Evolutionary conservation across 2,113 vertebrate species (phyloP).

Genomic region (Thalassarche chlororhynchos): DNA sequence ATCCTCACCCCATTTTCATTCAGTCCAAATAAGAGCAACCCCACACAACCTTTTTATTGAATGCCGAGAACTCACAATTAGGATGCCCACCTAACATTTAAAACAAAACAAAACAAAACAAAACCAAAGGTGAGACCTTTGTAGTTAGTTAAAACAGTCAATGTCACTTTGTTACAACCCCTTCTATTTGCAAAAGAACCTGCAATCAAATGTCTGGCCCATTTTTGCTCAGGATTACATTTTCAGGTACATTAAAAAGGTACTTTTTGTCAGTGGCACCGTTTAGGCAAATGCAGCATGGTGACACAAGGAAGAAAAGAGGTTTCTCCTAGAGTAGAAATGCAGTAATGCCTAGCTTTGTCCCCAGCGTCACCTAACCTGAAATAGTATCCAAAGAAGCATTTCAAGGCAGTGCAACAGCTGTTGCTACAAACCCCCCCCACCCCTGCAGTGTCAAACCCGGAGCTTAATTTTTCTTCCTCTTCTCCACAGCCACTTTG

Average conservation of each 20-base stretch:
- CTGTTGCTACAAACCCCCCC: not conserved
- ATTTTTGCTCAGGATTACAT: not conserved
- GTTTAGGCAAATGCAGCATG: not conserved
- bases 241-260: not conserved
- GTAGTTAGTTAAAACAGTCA: not conserved
- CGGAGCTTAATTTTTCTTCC: not conserved
- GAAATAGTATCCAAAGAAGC: not conserved
- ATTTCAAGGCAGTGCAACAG: not conserved
- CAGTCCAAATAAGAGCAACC: not conserved
- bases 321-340: not conserved
- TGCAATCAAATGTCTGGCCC: not conserved
- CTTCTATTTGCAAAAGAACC: not conserved
- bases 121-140: not conserved
- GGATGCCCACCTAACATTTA: not conserved
- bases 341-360: not conserved
- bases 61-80: not conserved
- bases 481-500: not conserved
- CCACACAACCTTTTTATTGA: not conserved
- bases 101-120: not conserved
- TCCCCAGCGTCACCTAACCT: not conserved
- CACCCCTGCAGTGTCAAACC: not conserved
- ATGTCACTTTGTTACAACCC: not conserved
- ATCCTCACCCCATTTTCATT: not conserved
- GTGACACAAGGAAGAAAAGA: not conserved
- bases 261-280: not conserved